Evolutionary conservation across 1,140 invertebrate species (phyloP).

Genomic region (Brachionus sp.): DNA sequence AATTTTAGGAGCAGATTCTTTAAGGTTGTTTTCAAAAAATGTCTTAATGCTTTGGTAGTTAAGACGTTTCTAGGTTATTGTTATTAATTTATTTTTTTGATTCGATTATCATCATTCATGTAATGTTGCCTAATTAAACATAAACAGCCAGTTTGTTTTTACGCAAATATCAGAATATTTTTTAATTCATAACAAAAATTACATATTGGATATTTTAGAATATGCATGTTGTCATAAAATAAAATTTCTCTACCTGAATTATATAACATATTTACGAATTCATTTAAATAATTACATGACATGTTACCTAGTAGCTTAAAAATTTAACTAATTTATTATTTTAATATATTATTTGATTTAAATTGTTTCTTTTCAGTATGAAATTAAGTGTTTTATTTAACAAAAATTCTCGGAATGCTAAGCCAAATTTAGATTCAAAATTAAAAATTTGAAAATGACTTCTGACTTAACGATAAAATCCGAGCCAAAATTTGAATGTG

Average conservation of each 20-base stretch:
- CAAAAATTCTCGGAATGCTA: not conserved
- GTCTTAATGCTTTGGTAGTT: too few relatives aligned
- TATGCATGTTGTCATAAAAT: not conserved
- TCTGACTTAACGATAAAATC: not conserved
- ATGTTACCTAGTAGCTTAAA: not conserved
- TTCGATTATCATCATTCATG: not conserved
- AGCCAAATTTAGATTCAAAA: not conserved
- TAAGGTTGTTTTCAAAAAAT: too few relatives aligned
- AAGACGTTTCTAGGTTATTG: not conserved
- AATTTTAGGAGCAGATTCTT: too few relatives aligned
- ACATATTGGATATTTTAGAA: not conserved
- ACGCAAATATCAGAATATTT: not conserved
- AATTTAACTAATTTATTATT: not conserved
- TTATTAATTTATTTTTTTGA: not conserved
- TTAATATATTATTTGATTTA: not conserved
- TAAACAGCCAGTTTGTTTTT: not conserved
- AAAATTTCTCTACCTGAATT: not conserved
- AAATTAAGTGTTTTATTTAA: not conserved
- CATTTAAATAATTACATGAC: not conserved
- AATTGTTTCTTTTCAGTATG: not conserved
- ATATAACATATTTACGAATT: not conserved
- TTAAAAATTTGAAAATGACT: not conserved
- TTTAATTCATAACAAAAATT: not conserved
- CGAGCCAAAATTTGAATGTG: conserved; percentile 25
- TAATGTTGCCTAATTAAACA: not conserved